phyloP scores from a whole-genome alignment of 2,888 invertebrate genomes.

The Phaonia tiefii region DNA sequence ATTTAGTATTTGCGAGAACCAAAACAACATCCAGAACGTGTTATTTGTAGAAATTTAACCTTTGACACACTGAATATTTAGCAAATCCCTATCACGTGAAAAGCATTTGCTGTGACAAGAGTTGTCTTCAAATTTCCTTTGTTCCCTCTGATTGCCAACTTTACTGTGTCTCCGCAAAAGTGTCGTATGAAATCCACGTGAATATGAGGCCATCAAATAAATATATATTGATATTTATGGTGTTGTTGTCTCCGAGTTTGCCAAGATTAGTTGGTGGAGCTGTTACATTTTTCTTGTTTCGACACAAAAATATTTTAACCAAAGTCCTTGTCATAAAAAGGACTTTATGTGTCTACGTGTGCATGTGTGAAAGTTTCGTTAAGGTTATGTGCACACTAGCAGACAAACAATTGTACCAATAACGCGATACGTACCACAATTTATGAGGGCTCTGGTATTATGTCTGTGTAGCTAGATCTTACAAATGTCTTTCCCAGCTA shows the following conservation, averaged over 20 bases:
- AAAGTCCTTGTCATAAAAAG: slow-evolving; percentile 47
- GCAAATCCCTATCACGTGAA: too few relatives aligned
- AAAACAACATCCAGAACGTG: background rate
- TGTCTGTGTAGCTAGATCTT: background rate
- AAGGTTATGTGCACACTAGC: background rate
- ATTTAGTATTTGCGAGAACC: slow-evolving; percentile 10
- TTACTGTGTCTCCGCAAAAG: background rate
- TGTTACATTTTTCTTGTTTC: slow-evolving; percentile 19
- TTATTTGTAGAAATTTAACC: background rate
- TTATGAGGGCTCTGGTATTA: background rate
- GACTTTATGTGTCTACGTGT: slow-evolving; percentile 19
- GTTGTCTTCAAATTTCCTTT: slow-evolving; percentile 24
- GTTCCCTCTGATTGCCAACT: slow-evolving; percentile 26
- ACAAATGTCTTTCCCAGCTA: slow-evolving; percentile 14
- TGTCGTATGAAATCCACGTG: slow-evolving; percentile 17
- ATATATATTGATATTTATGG: slow-evolving; percentile 54
- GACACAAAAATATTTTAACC: slow-evolving; percentile 7
- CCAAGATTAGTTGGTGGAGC: too few relatives aligned
- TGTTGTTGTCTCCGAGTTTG: too few relatives aligned
- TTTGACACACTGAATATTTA: too few relatives aligned
- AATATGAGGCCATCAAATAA: slow-evolving; percentile 23
- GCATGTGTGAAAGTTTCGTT: background rate
- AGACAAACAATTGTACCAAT: slow-evolving; percentile 13
- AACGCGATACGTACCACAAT: background rate
- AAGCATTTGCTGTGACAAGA: slow-evolving; percentile 10